Conservation (phyloP, 2,113 vertebrate species). For the Corynorhinus townsendii region DNA sequence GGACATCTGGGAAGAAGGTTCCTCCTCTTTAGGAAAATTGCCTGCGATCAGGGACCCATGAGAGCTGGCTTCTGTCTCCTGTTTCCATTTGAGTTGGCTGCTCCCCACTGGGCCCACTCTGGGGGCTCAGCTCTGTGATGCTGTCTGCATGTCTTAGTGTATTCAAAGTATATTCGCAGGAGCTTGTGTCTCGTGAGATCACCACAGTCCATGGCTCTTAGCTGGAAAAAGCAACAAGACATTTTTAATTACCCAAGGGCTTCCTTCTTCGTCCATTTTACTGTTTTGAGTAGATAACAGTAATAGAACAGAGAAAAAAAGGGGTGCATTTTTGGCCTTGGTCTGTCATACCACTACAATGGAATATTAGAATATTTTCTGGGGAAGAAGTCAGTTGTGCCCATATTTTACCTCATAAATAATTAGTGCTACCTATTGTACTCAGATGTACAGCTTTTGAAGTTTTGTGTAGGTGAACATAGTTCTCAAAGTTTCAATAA, state of each 20-base stretch:
- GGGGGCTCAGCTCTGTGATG: constrained; percentile 85
- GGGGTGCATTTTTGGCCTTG: not conserved
- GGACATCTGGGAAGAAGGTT: constrained; percentile 77
- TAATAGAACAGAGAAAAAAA: not conserved
- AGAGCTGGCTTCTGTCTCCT: constrained; percentile 56
- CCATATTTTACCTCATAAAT: not conserved
- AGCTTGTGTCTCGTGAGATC: constrained; percentile 94
- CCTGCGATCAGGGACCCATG: constrained; percentile 12
- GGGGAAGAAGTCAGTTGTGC: not conserved
- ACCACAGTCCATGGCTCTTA: constrained; percentile 86
- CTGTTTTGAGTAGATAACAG: not conserved
- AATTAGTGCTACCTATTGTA: not conserved
- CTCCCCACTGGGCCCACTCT: constrained; percentile 71
- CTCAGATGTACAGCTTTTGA: not conserved
- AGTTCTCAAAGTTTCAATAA: not conserved
- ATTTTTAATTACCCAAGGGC: not conserved
- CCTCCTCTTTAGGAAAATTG: constrained; percentile 76
- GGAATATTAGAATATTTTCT: not conserved
- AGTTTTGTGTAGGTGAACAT: not conserved
- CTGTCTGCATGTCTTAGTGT: constrained; percentile 96
- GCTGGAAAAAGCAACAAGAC: not conserved
- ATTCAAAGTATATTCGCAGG: constrained; percentile 96
- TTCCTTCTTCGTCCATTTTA: not conserved
- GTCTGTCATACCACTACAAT: not conserved
- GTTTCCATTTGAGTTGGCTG: constrained; percentile 78